Base-by-base conservation (phyloP, 35 echinoderm and acorn worm genomes). In the Apostichopus californicus region DNA sequence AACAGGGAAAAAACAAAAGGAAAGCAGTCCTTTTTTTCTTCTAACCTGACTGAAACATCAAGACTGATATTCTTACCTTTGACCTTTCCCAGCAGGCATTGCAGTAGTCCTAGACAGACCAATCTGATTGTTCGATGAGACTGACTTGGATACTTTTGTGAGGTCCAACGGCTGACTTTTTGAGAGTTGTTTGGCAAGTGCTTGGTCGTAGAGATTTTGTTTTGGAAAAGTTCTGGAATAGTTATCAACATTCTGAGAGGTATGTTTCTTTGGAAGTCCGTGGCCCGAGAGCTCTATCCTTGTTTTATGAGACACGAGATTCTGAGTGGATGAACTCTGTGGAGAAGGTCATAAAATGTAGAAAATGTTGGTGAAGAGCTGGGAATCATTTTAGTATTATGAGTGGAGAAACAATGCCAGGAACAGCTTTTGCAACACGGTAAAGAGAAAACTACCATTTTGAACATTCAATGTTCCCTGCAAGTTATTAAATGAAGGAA, bases 211-310 rank as follows among this genome's bases (percentile, higher is more conserved):
- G 8, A 85, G 56, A 14, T 85, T 85, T 59, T 57, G 81, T 21
- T 85, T 85, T 5, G 81, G 81, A 1, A 58, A 14, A 6, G 17
- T 85, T 7, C 57, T 85, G 11, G 80, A 83, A 17, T 8, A n/a
- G 0, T 83, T 46, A 14, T 83, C 80, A 2, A 46, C 34, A 46
- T 3, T 46, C 34, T 46, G 34, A 4, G 55, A 17, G 17, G 17
- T n/a, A 10, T 3, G 5, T 55, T 21, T n/a, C 81, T 21, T 85
- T 9, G 81, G 81, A 58, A 85, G 55, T 9, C 81, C 81, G 24
- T 85, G 91, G 8, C 91, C 92, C 5, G 81, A 77, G 26, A 93
- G 68, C 75, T 93, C 92, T 56, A 93, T 93, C 53, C 81, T 83
- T 9, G 92, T 93, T 25, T 86, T 93, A 54, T 93, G 92, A 75